These are phyloP conservation scores for Meleagris gallopavo DNA, from an alignment of 2,113 vertebrate species.

Conservation along the genomic window DNA sequence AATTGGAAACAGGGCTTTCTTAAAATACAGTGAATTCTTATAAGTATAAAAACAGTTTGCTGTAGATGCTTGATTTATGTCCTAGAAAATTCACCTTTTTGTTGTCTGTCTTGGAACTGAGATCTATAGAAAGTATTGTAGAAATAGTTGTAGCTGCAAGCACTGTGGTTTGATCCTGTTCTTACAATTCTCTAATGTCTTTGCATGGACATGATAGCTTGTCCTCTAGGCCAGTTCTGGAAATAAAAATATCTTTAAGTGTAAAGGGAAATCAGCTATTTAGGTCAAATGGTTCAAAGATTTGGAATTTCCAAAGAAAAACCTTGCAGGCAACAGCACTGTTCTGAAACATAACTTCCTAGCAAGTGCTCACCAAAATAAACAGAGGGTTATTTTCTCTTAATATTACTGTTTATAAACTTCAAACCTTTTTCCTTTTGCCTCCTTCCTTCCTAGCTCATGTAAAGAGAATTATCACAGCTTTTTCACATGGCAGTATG, in stretches of 20 bases:
- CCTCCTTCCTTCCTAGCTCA: not conserved
- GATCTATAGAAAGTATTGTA: not conserved
- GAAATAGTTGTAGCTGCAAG: not conserved
- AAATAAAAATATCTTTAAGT: constrained; percentile 19
- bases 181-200: not conserved
- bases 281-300: constrained; percentile 9
- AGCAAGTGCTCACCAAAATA: not conserved
- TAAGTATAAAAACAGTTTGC: constrained; percentile 25
- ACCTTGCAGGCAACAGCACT: not conserved
- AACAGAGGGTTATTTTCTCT: not conserved
- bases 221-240: not conserved
- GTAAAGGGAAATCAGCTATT: not conserved
- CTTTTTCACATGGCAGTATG: fast-evolving
- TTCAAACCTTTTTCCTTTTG: not conserved
- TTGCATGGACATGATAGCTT: not conserved
- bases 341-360: constrained; percentile 1
- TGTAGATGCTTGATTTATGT: constrained; percentile 26
- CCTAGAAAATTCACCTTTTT: constrained; percentile 1
- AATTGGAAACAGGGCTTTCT: constrained; percentile 33
- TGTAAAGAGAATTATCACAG: not conserved
- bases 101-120: not conserved
- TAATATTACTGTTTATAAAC: not conserved
- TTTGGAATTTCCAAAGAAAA: constrained; percentile 5
- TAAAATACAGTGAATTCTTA: constrained; percentile 20
- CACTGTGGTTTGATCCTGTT: not conserved